Evolutionary conservation across 1,140 invertebrate species (phyloP).

Genomic region (Mercenaria mercenaria): DNA sequence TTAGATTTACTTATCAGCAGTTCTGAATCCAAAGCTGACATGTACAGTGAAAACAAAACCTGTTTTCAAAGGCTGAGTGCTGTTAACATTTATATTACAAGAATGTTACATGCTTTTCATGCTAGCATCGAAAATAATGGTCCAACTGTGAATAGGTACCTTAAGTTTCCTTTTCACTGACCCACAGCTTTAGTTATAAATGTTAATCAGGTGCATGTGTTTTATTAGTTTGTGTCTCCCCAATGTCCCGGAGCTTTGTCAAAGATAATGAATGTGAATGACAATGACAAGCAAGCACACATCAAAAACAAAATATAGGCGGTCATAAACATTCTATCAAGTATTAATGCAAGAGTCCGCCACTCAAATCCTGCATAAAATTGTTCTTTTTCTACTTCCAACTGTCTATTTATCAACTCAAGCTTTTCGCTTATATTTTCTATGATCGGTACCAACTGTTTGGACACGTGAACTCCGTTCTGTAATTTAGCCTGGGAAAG

Average conservation of each 20-base stretch:
- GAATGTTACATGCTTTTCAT: too few relatives aligned
- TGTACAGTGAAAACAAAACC: too few relatives aligned
- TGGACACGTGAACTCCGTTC: background rate
- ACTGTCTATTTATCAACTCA: constrained; percentile 13
- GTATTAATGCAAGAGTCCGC: constrained; percentile 17
- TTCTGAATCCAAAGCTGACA: too few relatives aligned
- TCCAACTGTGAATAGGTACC: too few relatives aligned
- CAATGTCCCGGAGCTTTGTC: background rate
- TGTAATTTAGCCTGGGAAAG: background rate
- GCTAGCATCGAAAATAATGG: too few relatives aligned
- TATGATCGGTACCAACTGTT: background rate
- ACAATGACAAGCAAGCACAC: background rate
- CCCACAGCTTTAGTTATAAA: too few relatives aligned
- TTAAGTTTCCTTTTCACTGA: too few relatives aligned
- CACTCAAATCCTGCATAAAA: constrained; percentile 18
- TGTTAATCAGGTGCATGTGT: too few relatives aligned
- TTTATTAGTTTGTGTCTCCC: too few relatives aligned
- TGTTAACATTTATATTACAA: too few relatives aligned
- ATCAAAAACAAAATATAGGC: constrained; percentile 6
- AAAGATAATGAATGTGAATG: background rate
- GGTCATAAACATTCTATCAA: constrained; percentile 38
- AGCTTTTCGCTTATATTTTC: constrained; percentile 16
- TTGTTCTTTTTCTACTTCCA: background rate
- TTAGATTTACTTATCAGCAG: too few relatives aligned
- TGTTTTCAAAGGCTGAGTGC: too few relatives aligned